A percentile compares a stretch with the other conserved stretches of the same genome.
phyloP scores from a whole-genome alignment of 1,140 invertebrate genomes.

The Drosophila neocordata region DNA sequence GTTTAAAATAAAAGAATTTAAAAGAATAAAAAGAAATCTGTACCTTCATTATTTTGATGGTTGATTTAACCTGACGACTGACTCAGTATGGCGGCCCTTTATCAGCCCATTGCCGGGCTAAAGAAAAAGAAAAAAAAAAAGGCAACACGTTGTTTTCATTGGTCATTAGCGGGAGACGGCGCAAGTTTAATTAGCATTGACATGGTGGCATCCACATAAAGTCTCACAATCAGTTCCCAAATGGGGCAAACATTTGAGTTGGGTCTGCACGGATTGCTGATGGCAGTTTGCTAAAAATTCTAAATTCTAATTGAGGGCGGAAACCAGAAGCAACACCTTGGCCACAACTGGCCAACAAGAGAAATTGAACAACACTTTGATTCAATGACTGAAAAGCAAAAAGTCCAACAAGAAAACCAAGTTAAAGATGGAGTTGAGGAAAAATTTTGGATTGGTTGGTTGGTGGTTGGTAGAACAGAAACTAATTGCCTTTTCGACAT shows the following conservation, averaged over 20 bases:
- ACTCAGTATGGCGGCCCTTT: constrained; percentile 40
- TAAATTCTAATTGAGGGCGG: constrained; percentile 25
- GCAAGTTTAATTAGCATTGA: constrained; percentile 80
- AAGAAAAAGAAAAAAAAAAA: constrained; percentile 16
- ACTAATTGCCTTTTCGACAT: constrained; percentile 83
- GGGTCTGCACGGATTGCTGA: constrained; percentile 69
- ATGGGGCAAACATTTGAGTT: constrained; percentile 47
- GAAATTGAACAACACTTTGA: constrained; percentile 74
- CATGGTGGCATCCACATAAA: constrained; percentile 39
- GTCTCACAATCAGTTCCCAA: constrained; percentile 18
- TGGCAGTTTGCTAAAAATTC: constrained; percentile 49
- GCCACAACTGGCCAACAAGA: constrained; percentile 46
- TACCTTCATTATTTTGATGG: constrained; percentile 77
- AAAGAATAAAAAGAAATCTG: constrained; percentile 60
- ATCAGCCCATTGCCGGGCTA: constrained; percentile 59
- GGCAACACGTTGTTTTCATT: constrained; percentile 81
- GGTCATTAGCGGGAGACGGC: constrained; percentile 80
- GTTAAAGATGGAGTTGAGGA: background rate
- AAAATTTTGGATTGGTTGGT: background rate
- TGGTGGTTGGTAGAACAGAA: constrained; percentile 45
- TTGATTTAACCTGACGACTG: constrained; percentile 74
- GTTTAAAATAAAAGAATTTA: constrained; percentile 58
- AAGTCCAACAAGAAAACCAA: constrained; percentile 32
- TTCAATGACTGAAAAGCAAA: constrained; percentile 67
- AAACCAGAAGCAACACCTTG: constrained; percentile 53